Base-by-base conservation (phyloP, 2,797 vertebrate species). In the Peromyscus melanophrys region DNA sequence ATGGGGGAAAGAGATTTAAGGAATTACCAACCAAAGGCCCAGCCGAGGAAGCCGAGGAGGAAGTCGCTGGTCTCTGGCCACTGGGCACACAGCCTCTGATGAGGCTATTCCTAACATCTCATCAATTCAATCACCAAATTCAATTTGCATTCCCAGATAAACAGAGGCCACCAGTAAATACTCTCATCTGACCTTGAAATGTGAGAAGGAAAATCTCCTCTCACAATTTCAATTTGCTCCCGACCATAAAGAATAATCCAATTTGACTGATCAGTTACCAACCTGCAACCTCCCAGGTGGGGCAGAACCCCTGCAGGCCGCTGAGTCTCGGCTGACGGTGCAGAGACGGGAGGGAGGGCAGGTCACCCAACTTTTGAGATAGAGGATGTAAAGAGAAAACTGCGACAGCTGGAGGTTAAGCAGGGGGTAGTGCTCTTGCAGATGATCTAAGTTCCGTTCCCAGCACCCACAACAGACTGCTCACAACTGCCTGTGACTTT, bases 121-220 rank as follows among this genome's bases (percentile, higher is more conserved):
- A 98, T 98, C 98, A 98, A 98, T 98, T 98, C 92, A 98, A 98
- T 98, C 98, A 97, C 98, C 98, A 98, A 98, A 98, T 98, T 98
- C 98, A 99, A 98, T 98, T 97, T 99, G 98, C 98, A 98, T 99
- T 98, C 97, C 92, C 98, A 98, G 98, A 99, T 98, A 99, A 99
- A 99, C 98, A 98, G 98, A 98, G 98, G 98, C 97, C 98, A 97
- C 98, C 94, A 80, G 98, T 97, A 98, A 98, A 99, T 98, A 98
- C 98, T 98, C 98, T 98, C 98, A 78, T 98, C 98, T 98, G 99
- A 99, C 99, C 99, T 98, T 99, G 99, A 98, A 98, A 98, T 96
- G 98, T 89, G 97, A 98, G 98, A 98, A 96, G 97, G 98, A 99
- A 98, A 99, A 99, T 97, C 97, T 96, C 97, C 98, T 98, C 98